Evolutionary conservation across 1,140 invertebrate species (phyloP).

Genomic region (Anastrepha obliqua): DNA sequence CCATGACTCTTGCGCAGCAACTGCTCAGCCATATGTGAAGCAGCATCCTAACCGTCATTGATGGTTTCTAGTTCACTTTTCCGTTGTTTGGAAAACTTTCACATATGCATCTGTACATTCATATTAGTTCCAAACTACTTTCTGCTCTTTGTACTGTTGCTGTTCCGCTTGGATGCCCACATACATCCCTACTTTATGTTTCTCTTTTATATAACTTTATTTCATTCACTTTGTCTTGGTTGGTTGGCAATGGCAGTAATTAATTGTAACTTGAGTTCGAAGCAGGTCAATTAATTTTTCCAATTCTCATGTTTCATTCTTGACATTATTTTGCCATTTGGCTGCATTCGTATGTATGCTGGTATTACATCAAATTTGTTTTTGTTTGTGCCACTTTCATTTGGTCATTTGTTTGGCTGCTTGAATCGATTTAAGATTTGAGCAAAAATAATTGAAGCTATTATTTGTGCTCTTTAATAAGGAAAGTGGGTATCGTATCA

Average conservation of each 20-base stretch:
- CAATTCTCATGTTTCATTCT: neutral
- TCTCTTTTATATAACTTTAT: neutral
- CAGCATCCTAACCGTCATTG: neutral
- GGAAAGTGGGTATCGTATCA: too few species aligned
- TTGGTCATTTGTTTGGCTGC: too few species aligned
- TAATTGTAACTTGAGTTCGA: constrained; percentile 35
- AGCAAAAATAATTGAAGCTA: too few species aligned
- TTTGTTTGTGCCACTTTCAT: too few species aligned
- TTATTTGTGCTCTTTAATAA: too few species aligned
- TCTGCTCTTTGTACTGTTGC: neutral
- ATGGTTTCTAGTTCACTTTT: too few species aligned
- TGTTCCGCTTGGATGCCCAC: neutral
- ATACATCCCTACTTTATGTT: neutral
- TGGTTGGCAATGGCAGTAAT: constrained; percentile 40
- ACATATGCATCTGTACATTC: neutral
- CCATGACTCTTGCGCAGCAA: neutral
- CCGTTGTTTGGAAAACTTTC: neutral
- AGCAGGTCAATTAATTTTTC: constrained; percentile 49
- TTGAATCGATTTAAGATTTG: too few species aligned
- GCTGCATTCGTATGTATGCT: neutral
- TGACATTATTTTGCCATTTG: neutral
- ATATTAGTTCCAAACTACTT: neutral
- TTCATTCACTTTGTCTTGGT: constrained; percentile 16
- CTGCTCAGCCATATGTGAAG: neutral
- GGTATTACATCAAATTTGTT: neutral